Evolutionary conservation across 2,797 vertebrate species (phyloP), one percentile per base, ranked within the genome.

Genomic region (Malacoraja senta): DNA sequence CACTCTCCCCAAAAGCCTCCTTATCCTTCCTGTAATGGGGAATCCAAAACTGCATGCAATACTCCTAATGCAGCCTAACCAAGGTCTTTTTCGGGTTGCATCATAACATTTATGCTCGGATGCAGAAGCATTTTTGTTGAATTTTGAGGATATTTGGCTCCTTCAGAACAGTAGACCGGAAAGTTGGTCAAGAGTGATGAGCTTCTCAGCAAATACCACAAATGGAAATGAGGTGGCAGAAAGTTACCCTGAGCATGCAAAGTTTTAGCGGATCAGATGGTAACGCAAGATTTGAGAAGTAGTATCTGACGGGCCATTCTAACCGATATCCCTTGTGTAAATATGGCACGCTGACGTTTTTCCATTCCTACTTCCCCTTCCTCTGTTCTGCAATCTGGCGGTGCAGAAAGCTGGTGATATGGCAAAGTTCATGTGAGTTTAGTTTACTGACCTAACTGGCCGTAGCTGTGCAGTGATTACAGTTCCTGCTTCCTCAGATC

Each of bases 401-500:
- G 9, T 86, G 84, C 19, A 35, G 8, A 32, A 44, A 53, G n/a
- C 7, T 26, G 8, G 24, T 26, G 26, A 10, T 0, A 80, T 8
- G 63, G 10, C 83, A 63, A 3, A n/a, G 58, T n/a, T n/a, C 58
- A 8, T n/a, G 0, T 17, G 83, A 4, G 83, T 29, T 88, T 21
- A 9, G 19, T 88, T 68, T 32, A 68, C n/a, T 8, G 29, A 32
- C 7, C 29, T 63, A n/a, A 8, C 29, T 74, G 68, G 21, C 21
- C 10, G 38, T 38, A 74, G 1, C 35, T 53, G 21, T 74, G 38
- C 68, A 53, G 24, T 74, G 61, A 90, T 24, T 74, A 2, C 63
- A 53, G 88, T 81, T 24, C n/a, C 10, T 29, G 92, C 19, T 24
- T 21, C 32, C 63, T 72, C 94, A 99, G 99, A 99, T 95, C 96